Percentiles rank a stretch among this genome's conserved stretches.
These are phyloP conservation scores for Catharus bicknelli DNA, from an alignment of 2,113 vertebrate species.

Conservation along the genomic window DNA sequence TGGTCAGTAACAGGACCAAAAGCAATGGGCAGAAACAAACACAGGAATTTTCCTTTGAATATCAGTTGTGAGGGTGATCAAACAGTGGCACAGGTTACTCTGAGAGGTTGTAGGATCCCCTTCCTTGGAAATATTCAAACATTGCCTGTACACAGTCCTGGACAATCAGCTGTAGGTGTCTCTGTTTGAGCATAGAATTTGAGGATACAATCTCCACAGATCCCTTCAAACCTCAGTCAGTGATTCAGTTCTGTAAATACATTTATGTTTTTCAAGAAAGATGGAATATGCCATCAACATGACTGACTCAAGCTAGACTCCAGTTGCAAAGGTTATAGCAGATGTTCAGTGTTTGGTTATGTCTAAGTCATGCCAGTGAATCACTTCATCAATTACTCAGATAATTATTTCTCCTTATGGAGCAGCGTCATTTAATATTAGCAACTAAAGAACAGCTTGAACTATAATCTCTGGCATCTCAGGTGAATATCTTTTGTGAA, in stretches of 20 bases:
- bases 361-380: neutral
- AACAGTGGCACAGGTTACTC: neutral
- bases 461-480: neutral
- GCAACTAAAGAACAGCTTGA: neutral
- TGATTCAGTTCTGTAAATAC: neutral
- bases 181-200: neutral
- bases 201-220: neutral
- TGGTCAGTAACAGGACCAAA: neutral
- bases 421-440: neutral
- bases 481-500: neutral
- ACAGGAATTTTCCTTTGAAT: neutral
- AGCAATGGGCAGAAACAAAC: neutral
- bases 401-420: neutral
- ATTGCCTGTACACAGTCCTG: neutral
- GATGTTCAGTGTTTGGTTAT: constrained; percentile 9
- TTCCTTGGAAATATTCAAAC: neutral
- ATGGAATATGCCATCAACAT: neutral
- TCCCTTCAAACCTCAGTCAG: neutral
- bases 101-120: neutral
- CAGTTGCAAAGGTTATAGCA: neutral
- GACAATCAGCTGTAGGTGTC: neutral
- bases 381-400: constrained; percentile 3
- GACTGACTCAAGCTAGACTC: neutral
- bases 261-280: neutral
- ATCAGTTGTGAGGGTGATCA: neutral